These are phyloP conservation scores for Oncorhynchus tshawytscha DNA, from an alignment of 2,113 vertebrate species.

Conservation along the genomic window DNA sequence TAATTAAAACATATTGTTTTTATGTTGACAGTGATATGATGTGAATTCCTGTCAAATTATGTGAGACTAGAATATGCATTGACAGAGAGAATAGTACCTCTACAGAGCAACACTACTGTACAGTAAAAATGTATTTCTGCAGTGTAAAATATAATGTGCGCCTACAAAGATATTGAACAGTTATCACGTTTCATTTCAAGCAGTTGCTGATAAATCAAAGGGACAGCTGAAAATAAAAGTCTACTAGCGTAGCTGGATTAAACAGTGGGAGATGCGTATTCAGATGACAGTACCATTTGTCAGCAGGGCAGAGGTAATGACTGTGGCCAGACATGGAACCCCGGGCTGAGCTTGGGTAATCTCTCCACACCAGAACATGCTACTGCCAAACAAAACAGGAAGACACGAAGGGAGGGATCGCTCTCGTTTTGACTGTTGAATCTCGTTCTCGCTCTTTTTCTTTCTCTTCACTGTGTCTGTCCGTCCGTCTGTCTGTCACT, in stretches of 20 bases:
- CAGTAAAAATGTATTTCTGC: not conserved
- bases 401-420: slow-evolving; percentile 44
- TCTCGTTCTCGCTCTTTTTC: not conserved
- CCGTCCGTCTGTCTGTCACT: not conserved
- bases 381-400: slow-evolving; percentile 48
- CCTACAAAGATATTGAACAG: slow-evolving; percentile 53
- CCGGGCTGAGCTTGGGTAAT: slow-evolving; percentile 68
- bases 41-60: not conserved
- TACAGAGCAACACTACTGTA: not conserved
- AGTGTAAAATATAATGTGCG: slow-evolving; percentile 26
- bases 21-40: not conserved
- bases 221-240: not conserved
- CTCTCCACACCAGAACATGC: slow-evolving; percentile 60
- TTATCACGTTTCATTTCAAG: slow-evolving; percentile 45
- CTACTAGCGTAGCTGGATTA: slow-evolving; percentile 4
- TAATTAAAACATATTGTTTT: too few species aligned
- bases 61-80: too few species aligned
- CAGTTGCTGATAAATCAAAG: slow-evolving; percentile 50
- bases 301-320: slow-evolving; percentile 62
- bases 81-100: not conserved
- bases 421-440: slow-evolving; percentile 28
- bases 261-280: slow-evolving; percentile 26
- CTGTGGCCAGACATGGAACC: slow-evolving; percentile 64
- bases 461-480: not conserved
- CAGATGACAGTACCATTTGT: slow-evolving; percentile 52